Percentiles rank a stretch among this genome's conserved stretches.
Evolutionary conservation across 2,888 invertebrate genomes (phyloP).

Genomic region (Sinohyriopsis cumingii): DNA sequence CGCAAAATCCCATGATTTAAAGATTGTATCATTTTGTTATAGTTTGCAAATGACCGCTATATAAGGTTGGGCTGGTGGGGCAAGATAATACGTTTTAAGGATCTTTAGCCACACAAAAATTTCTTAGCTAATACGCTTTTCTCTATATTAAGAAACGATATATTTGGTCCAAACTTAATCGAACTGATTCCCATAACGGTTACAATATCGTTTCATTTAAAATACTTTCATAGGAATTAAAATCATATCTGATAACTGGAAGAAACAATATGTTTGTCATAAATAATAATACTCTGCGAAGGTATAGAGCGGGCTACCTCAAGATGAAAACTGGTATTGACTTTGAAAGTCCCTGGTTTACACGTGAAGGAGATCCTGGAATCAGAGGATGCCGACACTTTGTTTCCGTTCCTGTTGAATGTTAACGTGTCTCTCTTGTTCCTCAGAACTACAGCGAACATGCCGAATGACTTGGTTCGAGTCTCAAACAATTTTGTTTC

Average conservation of each 20-base stretch:
- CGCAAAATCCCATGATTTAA: too few species aligned
- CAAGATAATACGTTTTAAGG: too few species aligned
- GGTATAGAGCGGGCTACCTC: slow-evolving; percentile 45
- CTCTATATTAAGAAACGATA: neutral
- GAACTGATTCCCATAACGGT: neutral
- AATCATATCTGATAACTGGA: too few species aligned
- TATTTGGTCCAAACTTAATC: neutral
- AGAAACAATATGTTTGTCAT: too few species aligned
- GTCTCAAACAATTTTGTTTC: slow-evolving; percentile 62
- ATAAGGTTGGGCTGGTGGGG: too few species aligned
- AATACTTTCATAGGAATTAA: neutral
- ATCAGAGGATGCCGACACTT: slow-evolving; percentile 58
- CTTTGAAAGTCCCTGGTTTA: slow-evolving; percentile 49
- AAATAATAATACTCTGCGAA: neutral
- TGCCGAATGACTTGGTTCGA: slow-evolving; percentile 43
- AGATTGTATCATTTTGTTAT: too few species aligned
- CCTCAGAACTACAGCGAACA: slow-evolving; percentile 56
- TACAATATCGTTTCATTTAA: neutral
- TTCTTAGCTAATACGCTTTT: too few species aligned
- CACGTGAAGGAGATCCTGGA: slow-evolving; percentile 53
- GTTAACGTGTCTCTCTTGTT: slow-evolving; percentile 51
- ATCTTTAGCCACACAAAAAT: too few species aligned
- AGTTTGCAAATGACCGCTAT: too few species aligned
- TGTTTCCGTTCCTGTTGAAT: slow-evolving; percentile 52
- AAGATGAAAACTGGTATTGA: slow-evolving; percentile 42